These are phyloP conservation scores for Plectus sambesii DNA, from an alignment of 1,140 invertebrate genomes.

Conservation along the genomic window DNA sequence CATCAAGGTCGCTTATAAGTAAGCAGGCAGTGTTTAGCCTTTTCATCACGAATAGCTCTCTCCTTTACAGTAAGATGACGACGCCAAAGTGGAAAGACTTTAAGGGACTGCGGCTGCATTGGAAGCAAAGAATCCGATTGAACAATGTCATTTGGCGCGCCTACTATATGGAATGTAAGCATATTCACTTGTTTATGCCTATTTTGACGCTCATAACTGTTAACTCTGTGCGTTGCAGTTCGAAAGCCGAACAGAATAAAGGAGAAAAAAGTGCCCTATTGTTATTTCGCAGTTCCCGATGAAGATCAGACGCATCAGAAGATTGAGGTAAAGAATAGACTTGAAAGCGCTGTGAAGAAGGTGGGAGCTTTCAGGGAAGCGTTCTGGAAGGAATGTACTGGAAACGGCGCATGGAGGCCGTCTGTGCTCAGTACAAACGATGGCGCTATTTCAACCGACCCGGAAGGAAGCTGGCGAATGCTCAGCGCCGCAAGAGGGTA, in stretches of 20 bases:
- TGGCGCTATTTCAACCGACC: constrained; percentile 59
- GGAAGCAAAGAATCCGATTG: constrained; percentile 95
- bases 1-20: constrained; percentile 45
- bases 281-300: constrained; percentile 43
- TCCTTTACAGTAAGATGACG: constrained; percentile 51
- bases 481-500: constrained; percentile 33
- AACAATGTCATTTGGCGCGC: constrained; percentile 99
- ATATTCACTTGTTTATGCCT: background rate
- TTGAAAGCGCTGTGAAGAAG: background rate
- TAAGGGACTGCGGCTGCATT: constrained; percentile 84
- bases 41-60: too few relatives aligned
- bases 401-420: constrained; percentile 87
- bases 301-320: constrained; percentile 43
- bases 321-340: constrained; percentile 33
- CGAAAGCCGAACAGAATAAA: constrained; percentile 33
- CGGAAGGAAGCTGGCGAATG: constrained; percentile 12
- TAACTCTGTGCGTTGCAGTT: constrained; percentile 21
- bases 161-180: constrained; percentile 99
- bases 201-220: constrained; percentile 8
- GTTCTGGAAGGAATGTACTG: constrained; percentile 96
- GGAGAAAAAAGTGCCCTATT: constrained; percentile 36
- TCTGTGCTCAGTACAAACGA: constrained; percentile 97
- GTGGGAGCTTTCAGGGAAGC: constrained; percentile 51
- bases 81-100: constrained; percentile 99
- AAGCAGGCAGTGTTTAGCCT: constrained; percentile 7